Percentiles rank a stretch among this genome's conserved stretches.
These are phyloP conservation scores for Allobates femoralis DNA, from an alignment of 2,797 vertebrate genomes.

Conservation along the genomic window DNA sequence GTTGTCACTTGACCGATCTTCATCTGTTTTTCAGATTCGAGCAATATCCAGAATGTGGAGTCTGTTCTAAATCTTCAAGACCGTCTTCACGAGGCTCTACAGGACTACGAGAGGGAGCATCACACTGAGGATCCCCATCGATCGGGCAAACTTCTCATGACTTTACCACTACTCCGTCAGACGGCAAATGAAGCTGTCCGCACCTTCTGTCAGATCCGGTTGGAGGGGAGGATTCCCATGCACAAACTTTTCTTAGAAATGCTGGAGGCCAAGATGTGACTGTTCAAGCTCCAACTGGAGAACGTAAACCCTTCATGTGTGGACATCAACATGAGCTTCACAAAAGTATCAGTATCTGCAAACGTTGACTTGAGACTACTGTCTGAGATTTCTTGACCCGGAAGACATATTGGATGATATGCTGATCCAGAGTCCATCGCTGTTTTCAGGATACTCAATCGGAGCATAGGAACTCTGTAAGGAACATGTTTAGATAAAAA, in stretches of 20 bases:
- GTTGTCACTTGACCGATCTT: not conserved
- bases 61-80: conserved; percentile 97
- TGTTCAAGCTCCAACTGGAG: conserved; percentile 15
- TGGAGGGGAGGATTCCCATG: conserved; percentile 99
- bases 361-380: not conserved
- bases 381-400: not conserved
- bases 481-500: not conserved
- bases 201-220: conserved; percentile 98
- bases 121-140: conserved; percentile 92
- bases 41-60: conserved; percentile 97
- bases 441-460: not conserved
- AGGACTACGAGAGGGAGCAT: conserved; percentile 96
- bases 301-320: not conserved
- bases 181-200: conserved; percentile 96
- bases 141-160: conserved; percentile 97
- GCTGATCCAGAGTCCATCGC: not conserved
- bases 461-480: not conserved
- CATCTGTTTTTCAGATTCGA: conserved; percentile 82
- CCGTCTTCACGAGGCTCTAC: conserved; percentile 94
- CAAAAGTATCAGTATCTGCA: not conserved
- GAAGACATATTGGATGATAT: not conserved
- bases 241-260: conserved; percentile 99
- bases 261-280: conserved; percentile 97
- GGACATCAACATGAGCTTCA: not conserved
- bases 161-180: conserved; percentile 95